Percentiles rank a stretch among this genome's conserved stretches.
phyloP scores from a whole-genome alignment of 2,888 invertebrate genomes.

The Cheiracanthium punctorium region DNA sequence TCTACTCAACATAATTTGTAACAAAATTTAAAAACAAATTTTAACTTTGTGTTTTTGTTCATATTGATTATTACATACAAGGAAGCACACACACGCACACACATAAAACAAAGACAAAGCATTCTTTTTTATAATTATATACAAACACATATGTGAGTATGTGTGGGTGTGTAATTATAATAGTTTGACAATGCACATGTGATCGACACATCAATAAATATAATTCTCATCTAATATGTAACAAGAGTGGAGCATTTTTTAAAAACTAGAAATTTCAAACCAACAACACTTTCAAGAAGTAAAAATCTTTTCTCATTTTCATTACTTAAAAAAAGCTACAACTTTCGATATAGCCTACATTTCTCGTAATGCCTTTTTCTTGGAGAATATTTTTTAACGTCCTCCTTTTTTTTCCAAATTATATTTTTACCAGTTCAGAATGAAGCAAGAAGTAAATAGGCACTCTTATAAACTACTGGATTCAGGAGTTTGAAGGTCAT shows the following conservation, averaged over 20 bases:
- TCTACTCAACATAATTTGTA: no score
- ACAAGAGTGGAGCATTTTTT: constrained; percentile 23
- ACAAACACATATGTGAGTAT: not conserved
- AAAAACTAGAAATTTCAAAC: constrained; percentile 20
- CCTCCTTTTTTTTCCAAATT: not conserved
- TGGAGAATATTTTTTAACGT: not conserved
- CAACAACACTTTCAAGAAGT: constrained; percentile 3
- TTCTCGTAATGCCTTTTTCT: not conserved
- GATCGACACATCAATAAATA: not conserved
- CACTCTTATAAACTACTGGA: constrained; percentile 30
- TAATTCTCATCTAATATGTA: not conserved
- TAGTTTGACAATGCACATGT: not conserved
- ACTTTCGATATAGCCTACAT: not conserved
- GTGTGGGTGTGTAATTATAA: not conserved
- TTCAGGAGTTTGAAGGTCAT: constrained; percentile 34
- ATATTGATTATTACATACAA: no score
- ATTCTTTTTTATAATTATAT: no score
- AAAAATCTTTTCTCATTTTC: constrained; percentile 4
- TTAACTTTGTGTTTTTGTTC: no score
- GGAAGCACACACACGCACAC: no score
- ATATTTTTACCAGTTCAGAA: not conserved
- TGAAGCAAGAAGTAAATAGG: constrained; percentile 28
- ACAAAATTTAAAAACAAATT: no score
- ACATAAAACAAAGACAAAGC: no score
- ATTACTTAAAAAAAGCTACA: constrained; percentile 21